Evolutionary conservation across 2,888 invertebrate genomes (phyloP).

Genomic region (Plusia festucae): DNA sequence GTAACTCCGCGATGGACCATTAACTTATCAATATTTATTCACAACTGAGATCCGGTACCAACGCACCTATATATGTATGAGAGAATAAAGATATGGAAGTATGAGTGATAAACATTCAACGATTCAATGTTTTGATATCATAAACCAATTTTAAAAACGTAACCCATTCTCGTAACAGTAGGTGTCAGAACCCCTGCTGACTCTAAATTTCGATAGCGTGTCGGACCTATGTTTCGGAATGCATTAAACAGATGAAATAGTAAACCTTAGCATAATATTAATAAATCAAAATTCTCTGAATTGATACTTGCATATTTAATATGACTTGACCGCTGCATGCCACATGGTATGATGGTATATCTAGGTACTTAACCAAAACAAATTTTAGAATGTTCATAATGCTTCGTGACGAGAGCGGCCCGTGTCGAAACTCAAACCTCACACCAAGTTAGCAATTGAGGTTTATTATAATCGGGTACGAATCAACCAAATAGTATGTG

Average conservation of each 20-base stretch:
- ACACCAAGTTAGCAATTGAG: conserved; percentile 74
- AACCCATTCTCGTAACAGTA: conserved; percentile 54
- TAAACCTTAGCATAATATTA: conserved; percentile 44
- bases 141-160: conserved; percentile 46
- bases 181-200: conserved; percentile 59
- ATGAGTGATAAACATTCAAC: conserved; percentile 45
- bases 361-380: conserved; percentile 62
- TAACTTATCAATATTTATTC: conserved; percentile 29
- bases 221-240: conserved; percentile 42
- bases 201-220: conserved; percentile 50
- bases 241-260: conserved; percentile 51
- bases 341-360: conserved; percentile 15
- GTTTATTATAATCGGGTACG: conserved; percentile 77
- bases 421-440: conserved; percentile 70
- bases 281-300: conserved; percentile 41
- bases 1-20: conserved; percentile 21
- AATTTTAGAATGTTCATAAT: conserved; percentile 68
- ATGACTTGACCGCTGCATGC: conserved; percentile 27
- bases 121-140: conserved; percentile 44
- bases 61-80: conserved; percentile 30
- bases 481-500: conserved; percentile 78
- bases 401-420: conserved; percentile 75
- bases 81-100: conserved; percentile 47
- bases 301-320: conserved; percentile 33
- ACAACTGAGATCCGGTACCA: conserved; percentile 26